Conservation (phyloP, 2,888 invertebrate genomes). For the Iphiclides podalirius region DNA sequence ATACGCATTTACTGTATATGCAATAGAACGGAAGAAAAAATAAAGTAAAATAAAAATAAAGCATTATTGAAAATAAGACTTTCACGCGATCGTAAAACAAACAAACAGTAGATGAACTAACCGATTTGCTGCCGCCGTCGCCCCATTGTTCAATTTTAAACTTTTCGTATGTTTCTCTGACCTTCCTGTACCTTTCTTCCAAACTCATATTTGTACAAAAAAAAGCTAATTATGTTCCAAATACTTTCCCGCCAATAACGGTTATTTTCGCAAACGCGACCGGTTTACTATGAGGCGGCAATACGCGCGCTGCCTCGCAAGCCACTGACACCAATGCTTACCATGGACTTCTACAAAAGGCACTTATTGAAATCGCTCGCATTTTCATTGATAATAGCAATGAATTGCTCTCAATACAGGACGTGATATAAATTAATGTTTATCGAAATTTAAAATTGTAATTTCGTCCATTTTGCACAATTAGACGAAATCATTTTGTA, state of each 20-base stretch:
- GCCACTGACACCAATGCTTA: constrained; percentile 47
- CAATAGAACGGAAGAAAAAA: too few relatives aligned
- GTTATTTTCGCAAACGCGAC: constrained; percentile 42
- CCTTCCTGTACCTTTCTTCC: constrained; percentile 66
- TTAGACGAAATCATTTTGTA: too few relatives aligned
- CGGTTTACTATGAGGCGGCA: constrained; percentile 45
- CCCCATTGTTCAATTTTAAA: constrained; percentile 71
- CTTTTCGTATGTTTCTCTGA: constrained; percentile 67
- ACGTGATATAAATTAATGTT: constrained; percentile 7
- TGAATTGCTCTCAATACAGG: constrained; percentile 17
- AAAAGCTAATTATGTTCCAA: constrained; percentile 24
- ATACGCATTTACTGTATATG: constrained; percentile 2
- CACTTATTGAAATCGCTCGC: constrained; percentile 35
- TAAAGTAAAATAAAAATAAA: too few relatives aligned
- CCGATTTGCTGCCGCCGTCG: constrained; percentile 48
- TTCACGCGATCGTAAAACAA: neutral
- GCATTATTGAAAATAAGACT: neutral
- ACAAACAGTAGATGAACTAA: constrained; percentile 39
- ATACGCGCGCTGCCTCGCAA: constrained; percentile 49
- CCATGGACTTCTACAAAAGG: constrained; percentile 28
- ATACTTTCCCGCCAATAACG: constrained; percentile 59
- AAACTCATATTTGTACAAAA: constrained; percentile 55
- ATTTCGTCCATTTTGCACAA: too few relatives aligned
- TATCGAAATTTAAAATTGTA: neutral
- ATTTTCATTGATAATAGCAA: constrained; percentile 29